Conservation (phyloP, 1,140 invertebrate species). For the Eueides isabella region DNA sequence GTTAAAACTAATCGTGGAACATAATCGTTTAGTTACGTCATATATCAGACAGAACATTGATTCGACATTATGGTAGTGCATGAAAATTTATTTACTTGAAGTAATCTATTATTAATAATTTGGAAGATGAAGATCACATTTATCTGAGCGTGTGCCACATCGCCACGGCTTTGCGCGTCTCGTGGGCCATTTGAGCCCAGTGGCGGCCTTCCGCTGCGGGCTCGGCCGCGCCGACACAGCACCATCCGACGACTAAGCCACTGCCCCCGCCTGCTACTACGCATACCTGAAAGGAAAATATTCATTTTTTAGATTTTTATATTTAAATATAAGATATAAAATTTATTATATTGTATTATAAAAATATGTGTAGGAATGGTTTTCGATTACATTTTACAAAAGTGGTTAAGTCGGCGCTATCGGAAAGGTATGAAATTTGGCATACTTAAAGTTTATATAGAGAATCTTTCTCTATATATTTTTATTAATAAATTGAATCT, state of each 20-base stretch:
- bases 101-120: background rate
- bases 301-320: no score
- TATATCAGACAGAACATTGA: background rate
- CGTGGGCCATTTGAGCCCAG: constrained; percentile 91
- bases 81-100: constrained; percentile 4
- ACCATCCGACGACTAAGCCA: constrained; percentile 87
- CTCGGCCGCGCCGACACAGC: constrained; percentile 86
- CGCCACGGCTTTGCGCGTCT: constrained; percentile 90
- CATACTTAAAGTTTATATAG: no score
- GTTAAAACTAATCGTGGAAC: background rate
- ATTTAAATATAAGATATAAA: no score
- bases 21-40: background rate
- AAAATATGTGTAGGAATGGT: no score
- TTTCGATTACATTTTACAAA: no score
- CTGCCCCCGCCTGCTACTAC: constrained; percentile 85
- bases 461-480: no score
- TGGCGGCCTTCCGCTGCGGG: constrained; percentile 86
- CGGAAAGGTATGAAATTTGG: no score
- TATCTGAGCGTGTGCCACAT: constrained; percentile 92
- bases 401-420: no score
- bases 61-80: background rate
- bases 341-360: no score
- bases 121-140: constrained; percentile 39
- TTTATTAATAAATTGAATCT: no score
- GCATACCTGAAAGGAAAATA: constrained; percentile 67